phyloP scores from a whole-genome alignment of 64 coral and sea anemone genomes.

The Pocillopora damicornis region DNA sequence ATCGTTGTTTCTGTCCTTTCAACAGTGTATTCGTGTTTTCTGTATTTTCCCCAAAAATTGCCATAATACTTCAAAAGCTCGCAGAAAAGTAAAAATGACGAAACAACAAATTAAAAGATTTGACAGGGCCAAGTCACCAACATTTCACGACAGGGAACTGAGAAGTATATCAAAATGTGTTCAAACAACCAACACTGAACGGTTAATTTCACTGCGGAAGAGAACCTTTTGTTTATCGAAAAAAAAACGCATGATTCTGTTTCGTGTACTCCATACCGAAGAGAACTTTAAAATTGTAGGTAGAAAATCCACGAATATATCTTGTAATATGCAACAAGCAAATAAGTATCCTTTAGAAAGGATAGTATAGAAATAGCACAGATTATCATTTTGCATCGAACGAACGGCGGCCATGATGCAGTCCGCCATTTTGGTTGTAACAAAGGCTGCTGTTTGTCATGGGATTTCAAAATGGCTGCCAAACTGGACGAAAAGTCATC shows the following conservation, averaged over 20 bases:
- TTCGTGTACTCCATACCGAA: background rate
- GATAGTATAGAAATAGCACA: background rate
- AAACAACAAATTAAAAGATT: background rate
- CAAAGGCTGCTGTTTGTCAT: conserved; percentile 99
- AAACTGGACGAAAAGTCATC: conserved; percentile 67
- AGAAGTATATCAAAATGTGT: background rate
- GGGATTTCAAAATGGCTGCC: conserved; percentile 99
- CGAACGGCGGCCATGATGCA: conserved; percentile 86
- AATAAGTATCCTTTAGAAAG: background rate
- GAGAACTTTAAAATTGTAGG: background rate
- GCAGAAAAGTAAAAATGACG: background rate
- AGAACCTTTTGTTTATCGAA: conserved; percentile 3
- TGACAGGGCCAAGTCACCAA: background rate
- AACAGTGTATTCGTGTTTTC: background rate
- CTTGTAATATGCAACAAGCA: background rate
- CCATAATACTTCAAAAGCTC: background rate
- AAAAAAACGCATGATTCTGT: conserved; percentile 15
- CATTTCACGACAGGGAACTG: background rate
- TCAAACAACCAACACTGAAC: conserved; percentile 14
- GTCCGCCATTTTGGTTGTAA: conserved; percentile 97
- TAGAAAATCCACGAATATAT: background rate
- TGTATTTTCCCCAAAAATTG: background rate
- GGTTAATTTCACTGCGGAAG: conserved; percentile 29
- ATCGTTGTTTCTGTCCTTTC: background rate
- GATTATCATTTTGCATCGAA: conserved; percentile 38